Base-by-base conservation (phyloP, 2,797 vertebrate species). In the Sciurus vulgaris region DNA sequence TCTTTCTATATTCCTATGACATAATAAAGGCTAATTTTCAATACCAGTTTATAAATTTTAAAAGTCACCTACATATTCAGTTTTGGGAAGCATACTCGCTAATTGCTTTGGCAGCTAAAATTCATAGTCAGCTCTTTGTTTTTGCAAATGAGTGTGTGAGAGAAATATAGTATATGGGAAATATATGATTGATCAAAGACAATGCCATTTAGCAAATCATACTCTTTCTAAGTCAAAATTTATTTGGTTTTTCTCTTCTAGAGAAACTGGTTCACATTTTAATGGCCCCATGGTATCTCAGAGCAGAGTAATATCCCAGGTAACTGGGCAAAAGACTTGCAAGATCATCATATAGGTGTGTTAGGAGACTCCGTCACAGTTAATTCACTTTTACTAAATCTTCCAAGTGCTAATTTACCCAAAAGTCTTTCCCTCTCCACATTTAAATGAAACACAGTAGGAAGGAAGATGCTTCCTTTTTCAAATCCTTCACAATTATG, bases 221-320 rank as follows among this genome's bases (percentile, higher is more conserved):
- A 54, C 13, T 97, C 74, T 67, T 69, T 97, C 7, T 33, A 81
- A 98, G 72, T 86, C 61, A 41, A 74, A 30, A 90, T 89, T 97
- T 91, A 93, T 86, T 70, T 92, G 59, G 8, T n/a, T 91, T 65
- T 94, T 91, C 12, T 96, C 49, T 76, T 82, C 9, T 24, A 28
- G n/a, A 92, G 74, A 98, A 91, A 86, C 67, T 86, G 95, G 74
- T 78, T 96, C 47, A 94, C 90, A 96, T 96, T 96, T 96, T 96
- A 97, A 97, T 93, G 82, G 96, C 44, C 69, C 63, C 49, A 4
- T 56, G 0, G 14, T 73, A 47, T 73, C 97, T 94, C 87, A 93
- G 61, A 78, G 77, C 65, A 97, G 87, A 91, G 22, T 12, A 88
- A 76, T 54, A 96, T 38, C 91, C 78, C 38, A 95, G 13, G 30